Evolutionary conservation across 2,797 vertebrate genomes (phyloP).

Genomic region (Limosa lapponica): DNA sequence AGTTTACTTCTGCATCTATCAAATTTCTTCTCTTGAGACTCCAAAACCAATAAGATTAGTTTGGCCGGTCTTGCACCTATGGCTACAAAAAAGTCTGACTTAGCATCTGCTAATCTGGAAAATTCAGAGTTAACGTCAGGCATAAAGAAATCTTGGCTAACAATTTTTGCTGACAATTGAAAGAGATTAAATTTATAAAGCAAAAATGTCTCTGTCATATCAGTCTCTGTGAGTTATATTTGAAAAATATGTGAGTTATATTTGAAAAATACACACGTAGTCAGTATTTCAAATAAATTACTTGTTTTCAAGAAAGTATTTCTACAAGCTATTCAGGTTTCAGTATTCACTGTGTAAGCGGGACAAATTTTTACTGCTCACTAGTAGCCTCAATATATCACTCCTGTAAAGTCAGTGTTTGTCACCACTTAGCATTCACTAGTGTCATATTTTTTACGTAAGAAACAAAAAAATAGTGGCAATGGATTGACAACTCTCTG

Average conservation of each 20-base stretch:
- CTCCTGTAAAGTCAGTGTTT: neutral
- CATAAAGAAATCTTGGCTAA: constrained; percentile 15
- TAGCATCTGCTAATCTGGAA: constrained; percentile 39
- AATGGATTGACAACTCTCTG: neutral
- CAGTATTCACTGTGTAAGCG: neutral
- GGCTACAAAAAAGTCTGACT: constrained; percentile 34
- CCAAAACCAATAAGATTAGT: constrained; percentile 65
- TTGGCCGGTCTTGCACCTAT: constrained; percentile 8
- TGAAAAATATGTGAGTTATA: constrained; percentile 15
- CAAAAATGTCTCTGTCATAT: neutral
- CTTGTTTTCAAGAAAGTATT: constrained; percentile 21
- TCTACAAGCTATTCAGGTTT: neutral
- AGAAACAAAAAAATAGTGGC: neutral
- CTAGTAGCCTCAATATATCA: neutral
- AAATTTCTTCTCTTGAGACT: constrained; percentile 67
- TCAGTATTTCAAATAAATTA: neutral
- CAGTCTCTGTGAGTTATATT: neutral
- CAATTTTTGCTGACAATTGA: constrained; percentile 35
- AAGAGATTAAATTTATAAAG: neutral
- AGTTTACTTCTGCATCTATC: constrained; percentile 67
- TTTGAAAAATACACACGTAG: constrained; percentile 10
- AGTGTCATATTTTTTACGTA: neutral
- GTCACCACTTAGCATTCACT: neutral
- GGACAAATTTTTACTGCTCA: neutral
- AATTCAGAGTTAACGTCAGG: neutral